Evolutionary conservation across 2,797 vertebrate genomes (phyloP), one percentile per base, ranked within the genome.

Genomic region (Sebastes cheni): DNA sequence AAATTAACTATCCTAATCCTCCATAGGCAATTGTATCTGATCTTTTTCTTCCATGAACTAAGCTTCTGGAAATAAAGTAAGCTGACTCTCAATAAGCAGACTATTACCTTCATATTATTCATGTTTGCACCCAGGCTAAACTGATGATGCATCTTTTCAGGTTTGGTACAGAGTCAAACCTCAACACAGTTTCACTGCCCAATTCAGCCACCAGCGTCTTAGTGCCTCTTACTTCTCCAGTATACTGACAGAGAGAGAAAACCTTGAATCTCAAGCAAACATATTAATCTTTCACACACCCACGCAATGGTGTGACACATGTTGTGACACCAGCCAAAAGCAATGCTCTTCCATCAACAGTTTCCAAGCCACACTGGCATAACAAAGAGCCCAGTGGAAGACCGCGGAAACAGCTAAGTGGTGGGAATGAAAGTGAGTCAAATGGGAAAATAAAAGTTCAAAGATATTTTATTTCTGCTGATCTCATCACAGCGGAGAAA

Each of bases 221-320:
- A 20, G 14, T 54, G 27, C 39, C 13, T 72, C 23, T 36, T 56
- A 25, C 9, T 9, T 52, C 13, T 82, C 42, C 6, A 61, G 29
- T n/a, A 34, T 22, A 29, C 60, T 36, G 39, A 71, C 50, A 71
- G 23, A 68, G 23, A 59, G 32, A 59, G 32, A 59, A 75, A 83
- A 56, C 60, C 59, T 69, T 64, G 68, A 75, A 72, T 82, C 30
- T 34, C 46, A 77, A 82, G 67, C 59, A 72, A 82, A 84, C 75
- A 80, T 83, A 90, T 89, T 85, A 86, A 90, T 91, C 85, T 90
- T 86, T 76, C 67, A 81, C 74, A 88, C 42, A 56, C 72, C 86
- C 86, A 88, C 82, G 36, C 70, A 75, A 71, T 62, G 30, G 80
- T 67, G 79, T 86, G 82, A 71, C 80, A 74, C 82, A 85, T 83